Evolutionary conservation across 1,140 invertebrate species (phyloP), one percentile per base, ranked within the genome.

Genomic region (Euwallacea fornicatus): DNA sequence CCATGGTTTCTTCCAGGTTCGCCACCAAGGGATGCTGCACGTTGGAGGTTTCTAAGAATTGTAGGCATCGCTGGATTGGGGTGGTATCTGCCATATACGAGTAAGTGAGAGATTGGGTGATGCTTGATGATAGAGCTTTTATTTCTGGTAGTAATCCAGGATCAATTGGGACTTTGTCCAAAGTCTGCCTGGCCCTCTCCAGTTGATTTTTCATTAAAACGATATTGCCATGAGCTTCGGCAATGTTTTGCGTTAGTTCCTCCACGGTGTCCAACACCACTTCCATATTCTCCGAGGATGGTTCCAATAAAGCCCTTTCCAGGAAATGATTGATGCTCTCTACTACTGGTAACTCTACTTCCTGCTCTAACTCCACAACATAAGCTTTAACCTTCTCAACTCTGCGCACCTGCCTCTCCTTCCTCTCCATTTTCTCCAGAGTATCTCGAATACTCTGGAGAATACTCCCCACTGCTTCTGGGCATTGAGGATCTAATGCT

Each of bases 321-420:
- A 70, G 13, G 13, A 70, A 21, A 64, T 70, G 42, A 9, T 53
- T 65, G 10, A 70, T 58, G 21, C 59, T 65, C 15, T 59, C 44
- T n/a, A 65, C 42, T 9, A 70, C 8, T 16, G 67, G 67, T 0
- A 41, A 55, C 33, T 69, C 44, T 7, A 61, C 41, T 42, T 69
- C 43, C 10, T 43, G 44, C 15, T 70, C 61, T n/a, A 70, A 11
- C 21, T 63, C 62, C 6, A 70, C 47, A 15, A 70, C 69, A 33
- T 70, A 63, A 9, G 69, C 69, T 64, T 65, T 56, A 8, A 70
- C 62, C 41, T 65, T 63, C 41, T 70, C 62, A 9, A 70, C 16
- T 42, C 59, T 70, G 15, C 4, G 6, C 10, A 62, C 7, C 0
- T 60, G 16, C 54, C 42, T 7, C 10, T 63, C 61, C n/a, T 9